Evolutionary conservation across 2,888 invertebrate species (phyloP), one percentile per base, ranked within the genome.

Genomic region (Hypomecis atomaria): DNA sequence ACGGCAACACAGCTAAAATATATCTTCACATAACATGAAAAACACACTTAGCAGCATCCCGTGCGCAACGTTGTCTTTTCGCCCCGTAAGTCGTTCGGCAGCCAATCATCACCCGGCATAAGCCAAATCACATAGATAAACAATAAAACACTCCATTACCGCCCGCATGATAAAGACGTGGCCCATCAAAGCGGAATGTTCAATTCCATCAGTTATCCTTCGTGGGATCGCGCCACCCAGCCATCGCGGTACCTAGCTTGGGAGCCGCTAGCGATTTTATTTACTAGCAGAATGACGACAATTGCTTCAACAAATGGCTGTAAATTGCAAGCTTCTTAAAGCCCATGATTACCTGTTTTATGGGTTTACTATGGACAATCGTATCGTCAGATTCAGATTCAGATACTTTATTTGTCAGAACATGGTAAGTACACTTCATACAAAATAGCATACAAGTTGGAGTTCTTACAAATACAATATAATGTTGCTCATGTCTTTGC

Each of bases 181-280:
- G 70, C 67, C 65, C 73, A 74, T 72, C 71, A 72, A 72, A 71
- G 66, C 71, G 66, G 72, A 72, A 75, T 73, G 74, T 72, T 67
- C 72, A 74, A 72, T 72, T 68, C 70, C 73, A 73, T 73, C 73
- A 73, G 71, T 68, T 72, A 72, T 71, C 73, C 73, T 71, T 69
- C 67, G 66, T 63, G 67, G 62, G 68, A 71, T 69, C 67, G 65
- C 67, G 66, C 66, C 59, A 66, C 67, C 67, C 72, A 62, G 52
- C 65, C 67, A 54, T 50, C 37, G 54, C 59, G 53, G 13, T 47
- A n/a, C n/a, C n/a, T n/a, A n/a, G 11, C 33, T 42, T n/a, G 5
- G 55, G 52, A 47, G 53, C 11, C 8, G 8, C 40, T 42, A 44
- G 4, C 10, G 8, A 2, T 49, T 56, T 58, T 52, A 4, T 40